Evolutionary conservation across 1,140 invertebrate species (phyloP).

Genomic region (Bombus polaris): DNA sequence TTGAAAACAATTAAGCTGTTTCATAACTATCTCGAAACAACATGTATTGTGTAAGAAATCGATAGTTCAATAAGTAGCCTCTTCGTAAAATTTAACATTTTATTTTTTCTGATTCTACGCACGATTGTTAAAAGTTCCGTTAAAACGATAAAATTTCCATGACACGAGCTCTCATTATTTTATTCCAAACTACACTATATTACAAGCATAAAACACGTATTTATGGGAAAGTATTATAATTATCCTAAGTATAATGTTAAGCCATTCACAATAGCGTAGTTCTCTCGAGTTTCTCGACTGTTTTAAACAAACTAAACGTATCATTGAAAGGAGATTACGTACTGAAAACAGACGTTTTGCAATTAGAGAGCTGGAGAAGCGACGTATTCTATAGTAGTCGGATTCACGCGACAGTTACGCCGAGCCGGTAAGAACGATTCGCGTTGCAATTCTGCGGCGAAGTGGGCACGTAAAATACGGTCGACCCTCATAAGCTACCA

Average conservation of each 20-base stretch:
- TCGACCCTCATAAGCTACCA: slow-evolving; percentile 52
- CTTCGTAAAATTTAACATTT: no score
- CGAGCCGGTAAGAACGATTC: not conserved
- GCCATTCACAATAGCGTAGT: not conserved
- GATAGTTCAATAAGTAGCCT: no score
- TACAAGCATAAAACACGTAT: no score
- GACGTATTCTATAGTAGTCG: not conserved
- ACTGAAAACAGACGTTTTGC: not conserved
- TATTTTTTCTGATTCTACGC: no score
- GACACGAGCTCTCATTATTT: no score
- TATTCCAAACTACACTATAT: no score
- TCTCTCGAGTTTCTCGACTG: not conserved
- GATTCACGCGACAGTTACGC: not conserved
- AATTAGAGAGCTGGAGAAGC: not conserved
- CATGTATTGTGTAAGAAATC: no score
- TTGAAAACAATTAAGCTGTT: no score
- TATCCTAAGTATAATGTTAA: not conserved
- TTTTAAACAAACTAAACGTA: not conserved
- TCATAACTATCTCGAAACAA: no score
- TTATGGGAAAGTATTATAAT: not conserved
- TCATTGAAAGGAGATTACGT: not conserved
- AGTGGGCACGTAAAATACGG: slow-evolving; percentile 43
- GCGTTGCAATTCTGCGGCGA: not conserved
- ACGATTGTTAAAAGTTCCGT: no score
- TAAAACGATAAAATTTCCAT: no score